phyloP scores from a whole-genome alignment of 2,113 vertebrate genomes.

The Psilopsiagon aymara region DNA sequence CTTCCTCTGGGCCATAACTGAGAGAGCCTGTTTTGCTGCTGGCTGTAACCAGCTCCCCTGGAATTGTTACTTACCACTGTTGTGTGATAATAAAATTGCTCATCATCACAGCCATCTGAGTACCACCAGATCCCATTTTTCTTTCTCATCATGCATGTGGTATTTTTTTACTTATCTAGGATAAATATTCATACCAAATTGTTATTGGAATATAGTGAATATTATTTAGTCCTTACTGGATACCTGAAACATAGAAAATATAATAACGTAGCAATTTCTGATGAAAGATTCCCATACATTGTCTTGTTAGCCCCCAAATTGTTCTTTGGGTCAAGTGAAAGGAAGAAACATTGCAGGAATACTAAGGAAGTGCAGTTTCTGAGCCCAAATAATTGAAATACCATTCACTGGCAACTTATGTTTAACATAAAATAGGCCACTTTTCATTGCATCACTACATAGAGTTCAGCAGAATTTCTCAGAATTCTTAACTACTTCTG shows the following conservation, averaged over 20 bases:
- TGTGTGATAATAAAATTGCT: background rate
- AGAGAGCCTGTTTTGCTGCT: background rate
- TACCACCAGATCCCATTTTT: background rate
- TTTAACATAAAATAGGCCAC: background rate
- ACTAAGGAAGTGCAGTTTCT: background rate
- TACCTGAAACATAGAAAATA: background rate
- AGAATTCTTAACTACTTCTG: background rate
- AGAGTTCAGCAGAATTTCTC: background rate
- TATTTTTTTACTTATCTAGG: background rate
- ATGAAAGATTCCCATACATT: background rate
- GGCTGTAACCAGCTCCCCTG: background rate
- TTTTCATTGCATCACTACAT: background rate
- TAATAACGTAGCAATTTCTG: background rate
- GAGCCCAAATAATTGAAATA: background rate
- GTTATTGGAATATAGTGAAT: background rate
- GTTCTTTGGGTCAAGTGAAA: background rate
- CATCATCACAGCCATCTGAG: background rate
- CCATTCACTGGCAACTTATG: background rate
- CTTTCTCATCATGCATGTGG: background rate
- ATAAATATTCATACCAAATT: background rate
- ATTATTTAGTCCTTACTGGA: background rate
- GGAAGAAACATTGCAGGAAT: background rate
- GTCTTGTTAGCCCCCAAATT: background rate
- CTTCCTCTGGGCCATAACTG: slow-evolving; percentile 8
- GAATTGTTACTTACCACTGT: background rate